These are phyloP conservation scores for Halocaridina rubra DNA, from an alignment of 2,888 invertebrate species.

Conservation along the genomic window DNA sequence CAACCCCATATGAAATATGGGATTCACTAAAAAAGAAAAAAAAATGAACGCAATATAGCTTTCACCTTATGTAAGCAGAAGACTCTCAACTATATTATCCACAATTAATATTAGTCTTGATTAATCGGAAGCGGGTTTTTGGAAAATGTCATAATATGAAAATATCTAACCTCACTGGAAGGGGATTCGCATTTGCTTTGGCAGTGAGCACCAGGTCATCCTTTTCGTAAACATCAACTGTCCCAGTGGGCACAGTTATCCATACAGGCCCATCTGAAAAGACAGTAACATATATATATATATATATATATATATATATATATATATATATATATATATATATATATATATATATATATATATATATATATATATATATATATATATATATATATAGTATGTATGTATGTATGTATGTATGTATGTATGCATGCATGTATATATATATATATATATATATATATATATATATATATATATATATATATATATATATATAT, in stretches of 20 bases:
- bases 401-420: background rate
- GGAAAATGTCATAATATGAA: too few relatives aligned
- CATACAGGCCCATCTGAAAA: slow-evolving; percentile 37
- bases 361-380: slow-evolving; percentile 2
- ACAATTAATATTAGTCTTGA: too few relatives aligned
- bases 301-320: background rate
- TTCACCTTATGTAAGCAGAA: too few relatives aligned
- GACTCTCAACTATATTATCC: too few relatives aligned
- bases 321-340: background rate
- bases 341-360: slow-evolving; percentile 13
- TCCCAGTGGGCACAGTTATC: slow-evolving; percentile 24
- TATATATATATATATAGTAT: background rate
- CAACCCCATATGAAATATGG: too few relatives aligned
- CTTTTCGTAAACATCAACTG: slow-evolving; percentile 17
- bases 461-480: background rate
- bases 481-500: background rate
- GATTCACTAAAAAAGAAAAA: too few relatives aligned
- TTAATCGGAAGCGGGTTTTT: too few relatives aligned
- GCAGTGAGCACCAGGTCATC: slow-evolving; percentile 30
- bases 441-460: background rate
- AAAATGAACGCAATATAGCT: too few relatives aligned
- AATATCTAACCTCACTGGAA: slow-evolving; percentile 20
- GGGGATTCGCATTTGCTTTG: slow-evolving; percentile 25
- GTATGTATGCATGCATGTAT: background rate
- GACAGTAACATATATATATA: background rate